Evolutionary conservation across 2,888 invertebrate species (phyloP).

Genomic region (Lamellibrachia columna): DNA sequence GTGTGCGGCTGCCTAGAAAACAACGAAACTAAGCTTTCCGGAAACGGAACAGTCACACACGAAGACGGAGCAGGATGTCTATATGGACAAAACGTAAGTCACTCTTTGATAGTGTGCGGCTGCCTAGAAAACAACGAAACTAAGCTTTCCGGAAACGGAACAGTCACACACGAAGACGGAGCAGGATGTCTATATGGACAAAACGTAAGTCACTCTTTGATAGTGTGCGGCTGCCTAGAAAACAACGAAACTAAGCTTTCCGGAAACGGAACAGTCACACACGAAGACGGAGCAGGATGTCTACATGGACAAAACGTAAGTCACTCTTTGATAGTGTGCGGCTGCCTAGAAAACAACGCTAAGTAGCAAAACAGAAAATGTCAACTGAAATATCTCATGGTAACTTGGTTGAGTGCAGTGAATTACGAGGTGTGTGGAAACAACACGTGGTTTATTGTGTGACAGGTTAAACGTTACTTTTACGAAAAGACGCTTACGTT

Average conservation of each 20-base stretch:
- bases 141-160: conserved; percentile 90
- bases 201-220: conserved; percentile 39
- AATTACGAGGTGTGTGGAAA: not conserved
- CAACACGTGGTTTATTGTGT: not conserved
- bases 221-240: not conserved
- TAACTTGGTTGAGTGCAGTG: not conserved
- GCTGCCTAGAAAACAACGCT: not conserved
- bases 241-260: conserved; percentile 85
- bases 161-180: conserved; percentile 77
- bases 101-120: not conserved
- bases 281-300: conserved; percentile 80
- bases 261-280: conserved; percentile 84
- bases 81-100: conserved; percentile 68
- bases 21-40: conserved; percentile 80
- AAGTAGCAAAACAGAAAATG: not conserved
- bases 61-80: conserved; percentile 76
- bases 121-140: not conserved
- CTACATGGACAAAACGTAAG: conserved; percentile 69
- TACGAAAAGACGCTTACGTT: not conserved
- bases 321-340: not conserved
- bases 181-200: conserved; percentile 78
- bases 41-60: conserved; percentile 85
- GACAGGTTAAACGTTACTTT: not conserved
- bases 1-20: not conserved
- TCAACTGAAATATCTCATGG: not conserved